phyloP scores from a whole-genome alignment of 2,113 vertebrate species.

The Psittacus erithacus region DNA sequence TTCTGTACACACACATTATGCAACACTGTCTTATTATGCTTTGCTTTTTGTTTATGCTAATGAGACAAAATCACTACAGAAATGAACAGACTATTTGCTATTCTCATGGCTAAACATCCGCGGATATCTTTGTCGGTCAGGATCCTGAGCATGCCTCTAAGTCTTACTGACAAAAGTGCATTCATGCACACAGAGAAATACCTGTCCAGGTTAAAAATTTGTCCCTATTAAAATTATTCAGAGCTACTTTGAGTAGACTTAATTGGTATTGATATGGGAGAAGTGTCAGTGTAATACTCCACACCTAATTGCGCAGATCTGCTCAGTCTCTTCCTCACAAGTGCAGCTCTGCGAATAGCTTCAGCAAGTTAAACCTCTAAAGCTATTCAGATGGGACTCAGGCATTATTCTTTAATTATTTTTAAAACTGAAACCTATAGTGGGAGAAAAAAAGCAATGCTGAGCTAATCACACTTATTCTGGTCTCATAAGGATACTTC shows the following conservation, averaged over 20 bases:
- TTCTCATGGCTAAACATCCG: conserved; percentile 48
- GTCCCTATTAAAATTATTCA: conserved; percentile 33
- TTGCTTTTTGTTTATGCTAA: conserved; percentile 65
- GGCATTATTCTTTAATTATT: conserved; percentile 72
- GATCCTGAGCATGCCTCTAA: conserved; percentile 15
- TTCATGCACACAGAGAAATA: conserved; percentile 34
- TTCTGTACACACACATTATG: conserved; percentile 51
- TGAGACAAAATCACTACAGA: conserved; percentile 24
- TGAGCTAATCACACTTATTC: conserved; percentile 61
- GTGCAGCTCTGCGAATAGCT: conserved; percentile 49
- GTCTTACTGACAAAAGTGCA: conserved; percentile 43
- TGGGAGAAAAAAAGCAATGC: conserved; percentile 26
- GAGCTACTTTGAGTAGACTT: not conserved
- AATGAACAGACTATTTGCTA: conserved; percentile 34
- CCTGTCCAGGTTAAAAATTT: conserved; percentile 52
- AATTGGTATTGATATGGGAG: conserved; percentile 49
- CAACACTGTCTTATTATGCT: conserved; percentile 45
- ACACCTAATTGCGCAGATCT: conserved; percentile 56
- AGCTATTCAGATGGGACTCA: conserved; percentile 56
- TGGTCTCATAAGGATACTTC: conserved; percentile 52
- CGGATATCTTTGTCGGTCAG: conserved; percentile 49
- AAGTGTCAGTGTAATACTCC: conserved; percentile 43
- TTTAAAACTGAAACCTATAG: conserved; percentile 60
- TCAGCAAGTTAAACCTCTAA: conserved; percentile 68
- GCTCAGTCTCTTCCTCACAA: conserved; percentile 28